Percentiles rank a stretch among this genome's conserved stretches.
Conservation (phyloP, 2,797 vertebrate species). For the Tarsius wallacei region DNA sequence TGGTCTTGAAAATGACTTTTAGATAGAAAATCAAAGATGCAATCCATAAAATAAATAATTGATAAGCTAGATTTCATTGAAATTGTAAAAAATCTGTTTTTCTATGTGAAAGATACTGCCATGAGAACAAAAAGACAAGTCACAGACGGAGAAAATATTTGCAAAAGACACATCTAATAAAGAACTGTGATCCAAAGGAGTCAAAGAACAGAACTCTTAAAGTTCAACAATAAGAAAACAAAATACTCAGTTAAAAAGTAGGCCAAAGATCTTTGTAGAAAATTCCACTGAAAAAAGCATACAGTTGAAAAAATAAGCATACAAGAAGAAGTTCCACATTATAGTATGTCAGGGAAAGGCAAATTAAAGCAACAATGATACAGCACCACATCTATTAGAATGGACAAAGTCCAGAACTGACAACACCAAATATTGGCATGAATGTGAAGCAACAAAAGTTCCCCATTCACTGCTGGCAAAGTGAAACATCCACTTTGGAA, state of each 20-base stretch:
- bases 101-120: not conserved
- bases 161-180: not conserved
- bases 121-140: not conserved
- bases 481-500: not conserved
- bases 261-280: not conserved
- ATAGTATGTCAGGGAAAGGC: not conserved
- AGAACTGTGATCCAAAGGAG: not conserved
- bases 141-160: not conserved
- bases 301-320: not conserved
- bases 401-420: not conserved
- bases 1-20: not conserved
- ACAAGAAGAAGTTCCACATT: not conserved
- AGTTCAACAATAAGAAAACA: not conserved
- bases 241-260: not conserved
- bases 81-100: not conserved
- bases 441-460: not conserved
- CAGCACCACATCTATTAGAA: not conserved
- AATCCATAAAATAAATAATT: not conserved
- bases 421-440: not conserved
- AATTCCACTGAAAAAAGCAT: not conserved
- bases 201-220: not conserved
- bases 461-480: not conserved
- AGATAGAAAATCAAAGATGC: not conserved
- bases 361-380: not conserved
- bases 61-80: not conserved